These are phyloP conservation scores for Cyanocitta stelleri DNA, from an alignment of 2,113 vertebrate species.

Conservation along the genomic window DNA sequence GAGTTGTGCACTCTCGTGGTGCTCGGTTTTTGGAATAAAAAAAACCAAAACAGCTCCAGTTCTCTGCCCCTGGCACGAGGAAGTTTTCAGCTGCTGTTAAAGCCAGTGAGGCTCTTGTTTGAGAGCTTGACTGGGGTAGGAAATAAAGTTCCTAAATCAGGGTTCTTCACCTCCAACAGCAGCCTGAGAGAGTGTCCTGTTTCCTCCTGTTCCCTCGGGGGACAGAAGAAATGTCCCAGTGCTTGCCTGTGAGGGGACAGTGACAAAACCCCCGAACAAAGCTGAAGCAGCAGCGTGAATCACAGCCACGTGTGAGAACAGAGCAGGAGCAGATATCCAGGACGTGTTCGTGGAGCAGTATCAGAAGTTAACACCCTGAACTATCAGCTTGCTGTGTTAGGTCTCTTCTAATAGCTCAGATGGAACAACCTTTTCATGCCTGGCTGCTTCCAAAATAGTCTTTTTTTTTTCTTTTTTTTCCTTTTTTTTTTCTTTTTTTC, in stretches of 20 bases:
- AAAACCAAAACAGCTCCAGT: neutral
- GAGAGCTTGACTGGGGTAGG: neutral
- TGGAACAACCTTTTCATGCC: neutral
- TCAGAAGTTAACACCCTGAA: neutral
- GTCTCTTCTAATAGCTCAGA: neutral
- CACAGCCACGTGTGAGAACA: neutral
- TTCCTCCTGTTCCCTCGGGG: neutral
- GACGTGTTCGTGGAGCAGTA: neutral
- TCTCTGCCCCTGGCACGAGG: neutral
- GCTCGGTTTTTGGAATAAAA: neutral
- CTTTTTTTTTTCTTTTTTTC: no score
- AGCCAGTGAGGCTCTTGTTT: neutral
- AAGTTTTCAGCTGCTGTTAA: neutral
- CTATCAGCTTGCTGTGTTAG: neutral
- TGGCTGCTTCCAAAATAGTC: neutral
- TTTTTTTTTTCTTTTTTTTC: neutral
- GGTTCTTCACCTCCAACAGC: neutral
- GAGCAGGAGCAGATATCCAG: neutral
- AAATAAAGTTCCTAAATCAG: neutral
- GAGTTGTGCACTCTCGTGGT: neutral
- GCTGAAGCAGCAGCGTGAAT: neutral
- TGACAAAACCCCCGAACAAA: neutral
- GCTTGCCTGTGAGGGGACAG: neutral
- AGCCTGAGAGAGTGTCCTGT: neutral
- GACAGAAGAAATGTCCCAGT: neutral